Base-by-base conservation (phyloP, 2,888 invertebrate genomes). In the Xestia ashworthii region DNA sequence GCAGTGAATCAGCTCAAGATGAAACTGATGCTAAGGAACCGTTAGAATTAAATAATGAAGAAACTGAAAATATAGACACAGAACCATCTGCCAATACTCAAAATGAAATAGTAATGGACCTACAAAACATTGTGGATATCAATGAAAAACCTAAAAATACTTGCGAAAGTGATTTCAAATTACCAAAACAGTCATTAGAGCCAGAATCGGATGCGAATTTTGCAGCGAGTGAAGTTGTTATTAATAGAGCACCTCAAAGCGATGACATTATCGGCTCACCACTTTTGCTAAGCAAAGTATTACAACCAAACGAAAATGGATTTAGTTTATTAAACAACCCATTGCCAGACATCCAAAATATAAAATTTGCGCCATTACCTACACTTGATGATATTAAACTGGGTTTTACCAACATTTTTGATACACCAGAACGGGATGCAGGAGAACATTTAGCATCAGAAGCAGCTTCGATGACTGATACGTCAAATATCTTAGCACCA, bases 201-300 rank as follows among this genome's bases (percentile, higher is more conserved):
- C 55, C 58, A 38, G 69, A 62, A 68, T n/a, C 9, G 14, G 94
- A 95, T 84, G 90, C 93, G 89, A 82, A 83, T 71, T 87, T 86
- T 4, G 90, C 92, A 84, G 93, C 93, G 5, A 95, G 95, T 87
- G 90, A 92, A 76, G 83, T 91, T 25, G 64, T 91, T 64, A 76
- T 87, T 25, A 90, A 87, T 64, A 87, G 78, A 70, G 55, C 89
- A 69, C 80, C 89, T 55, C 67, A 55, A 81, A 74, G 73, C 84
- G 74, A 86, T 44, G 71, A 85, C 38, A 69, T 86, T 53, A 41
- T 78, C 8, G 60, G 55, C 22, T 81, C 88, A 44, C 75, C 90
- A 19, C 48, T 87, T 44, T 76, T 85, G 6, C 71, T 84, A 44
- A 83, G 88, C 71, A 77, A 85, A 65, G 77, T 88, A 74, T 78